Base-by-base conservation (phyloP, 1,140 invertebrate genomes). In the Andrena cerasifolii region DNA sequence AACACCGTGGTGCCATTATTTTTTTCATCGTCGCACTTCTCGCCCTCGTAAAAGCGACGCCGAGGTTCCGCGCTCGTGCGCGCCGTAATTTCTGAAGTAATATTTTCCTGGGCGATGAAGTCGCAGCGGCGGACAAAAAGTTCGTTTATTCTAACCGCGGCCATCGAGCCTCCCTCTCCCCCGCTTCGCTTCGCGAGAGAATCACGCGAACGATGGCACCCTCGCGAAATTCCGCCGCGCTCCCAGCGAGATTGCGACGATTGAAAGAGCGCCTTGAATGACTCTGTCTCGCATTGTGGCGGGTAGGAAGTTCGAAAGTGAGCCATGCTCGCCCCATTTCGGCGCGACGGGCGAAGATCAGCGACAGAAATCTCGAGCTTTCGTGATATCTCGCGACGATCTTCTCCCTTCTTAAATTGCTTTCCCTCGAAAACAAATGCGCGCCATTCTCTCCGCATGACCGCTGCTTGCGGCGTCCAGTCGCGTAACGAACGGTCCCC, bases 71-170 rank as follows among this genome's bases (percentile, higher is more conserved):
- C 7, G 51, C 47, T 3, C 21, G 14, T 16, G 21, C 33, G n/a
- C 49, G 21, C 51, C 72, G 51, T 75, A 75, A 75, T 75, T 75
- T 54, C 36, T 63, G 28, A 67, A 67, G 63, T 67, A 75, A 75
- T 75, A 75, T 67, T 67, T 75, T 56, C 62, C 63, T 59, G 33
- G 59, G 51, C 72, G 72, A 75, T 75, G 72, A 67, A 75, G 72
- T 75, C 51, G 36, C 70, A 40, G 36, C 33, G 10, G 14, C 61
- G 24, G 36, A 21, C 62, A 66, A 75, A 75, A 67, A 75, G 72
- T 56, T 67, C 62, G 63, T 75, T 75, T 67, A 43, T 75, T 67
- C 40, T 56, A 45, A 51, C 31, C 21, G 59, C 58, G 72, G 18
- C 66, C 54, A 65, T 54, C 47, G 71, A 40, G 59, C 49, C 24